Evolutionary conservation across 2,113 vertebrate genomes (phyloP), one percentile per base, ranked within the genome.

Genomic region (Tragelaphus strepsiceros): DNA sequence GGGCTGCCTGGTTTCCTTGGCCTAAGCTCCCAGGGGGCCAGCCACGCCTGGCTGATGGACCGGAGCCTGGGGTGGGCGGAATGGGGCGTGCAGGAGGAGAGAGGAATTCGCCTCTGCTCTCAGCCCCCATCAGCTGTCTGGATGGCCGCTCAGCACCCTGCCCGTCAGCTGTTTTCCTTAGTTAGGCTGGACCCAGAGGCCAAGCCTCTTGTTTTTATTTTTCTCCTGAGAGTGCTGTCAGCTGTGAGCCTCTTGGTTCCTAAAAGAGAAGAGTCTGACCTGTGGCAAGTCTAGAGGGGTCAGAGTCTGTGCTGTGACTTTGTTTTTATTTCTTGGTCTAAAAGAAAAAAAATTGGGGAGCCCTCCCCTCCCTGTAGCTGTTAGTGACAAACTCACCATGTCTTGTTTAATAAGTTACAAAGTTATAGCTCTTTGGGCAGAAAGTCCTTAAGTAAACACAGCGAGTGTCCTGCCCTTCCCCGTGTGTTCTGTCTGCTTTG

Each of bases 151-250:
- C 59, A 85, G 53, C 39, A 64, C 86, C 35, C 85, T 95, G 95
- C 96, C 95, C 0, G 77, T 97, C 98, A 98, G 98, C 98, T 98
- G 98, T 98, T 98, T 97, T 95, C 81, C 81, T 92, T 92, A 91
- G 96, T 98, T 64, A 82, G 97, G 88, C 56, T 54, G 53, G 94
- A 91, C 74, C 62, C 92, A 86, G 51, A 82, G 88, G 81, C 90
- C 88, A 51, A 94, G 74, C 91, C 62, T 89, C 94, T 67, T 97
- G 94, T 95, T 98, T 98, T 97, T 89, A 97, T 97, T 97, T 97
- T 92, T 86, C 88, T 98, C 77, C 94, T 16, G 56, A 94, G 97
- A 88, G 84, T 87, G 53, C 62, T 49, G 39, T 97, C 78, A 86
- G 64, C 85, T 78, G 14, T 26, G 94, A 78, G 58, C 62, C 22